Percentiles rank a stretch among this genome's conserved stretches.
phyloP scores from a whole-genome alignment of 2,113 vertebrate species.

The Cebus imitator region DNA sequence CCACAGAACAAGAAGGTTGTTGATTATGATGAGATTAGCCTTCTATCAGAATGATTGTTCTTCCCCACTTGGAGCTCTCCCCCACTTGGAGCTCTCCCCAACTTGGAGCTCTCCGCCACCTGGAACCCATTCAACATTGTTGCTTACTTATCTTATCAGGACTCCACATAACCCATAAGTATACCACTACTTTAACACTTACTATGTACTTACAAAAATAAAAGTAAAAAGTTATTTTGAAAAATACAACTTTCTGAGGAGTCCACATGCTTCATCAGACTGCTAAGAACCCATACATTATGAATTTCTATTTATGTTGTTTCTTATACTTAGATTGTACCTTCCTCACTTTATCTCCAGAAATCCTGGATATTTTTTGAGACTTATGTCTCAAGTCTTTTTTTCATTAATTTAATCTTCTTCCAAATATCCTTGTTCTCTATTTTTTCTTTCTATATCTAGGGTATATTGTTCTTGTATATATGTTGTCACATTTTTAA shows the following conservation, averaged over 20 bases:
- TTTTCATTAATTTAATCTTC: background rate
- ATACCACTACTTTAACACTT: too few species aligned
- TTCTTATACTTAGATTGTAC: background rate
- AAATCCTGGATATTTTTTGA: background rate
- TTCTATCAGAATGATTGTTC: too few species aligned
- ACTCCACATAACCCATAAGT: too few species aligned
- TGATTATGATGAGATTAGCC: too few species aligned
- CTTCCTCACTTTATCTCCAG: background rate
- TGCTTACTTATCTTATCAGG: too few species aligned
- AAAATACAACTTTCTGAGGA: background rate
- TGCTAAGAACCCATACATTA: background rate
- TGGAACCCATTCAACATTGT: too few species aligned
- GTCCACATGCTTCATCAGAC: background rate
- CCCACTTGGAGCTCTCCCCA: too few species aligned
- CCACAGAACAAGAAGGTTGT: too few species aligned
- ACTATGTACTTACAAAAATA: too few species aligned
- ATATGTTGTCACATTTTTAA: background rate
- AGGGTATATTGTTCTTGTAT: background rate
- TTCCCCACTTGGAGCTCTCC: too few species aligned
- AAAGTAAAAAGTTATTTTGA: too few species aligned
- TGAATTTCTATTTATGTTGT: background rate
- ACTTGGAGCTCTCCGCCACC: too few species aligned
- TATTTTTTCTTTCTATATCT: background rate
- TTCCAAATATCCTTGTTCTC: background rate
- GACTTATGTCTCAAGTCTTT: background rate